These are phyloP conservation scores for Xyrauchen texanus DNA, from an alignment of 2,113 vertebrate genomes.

Conservation along the genomic window DNA sequence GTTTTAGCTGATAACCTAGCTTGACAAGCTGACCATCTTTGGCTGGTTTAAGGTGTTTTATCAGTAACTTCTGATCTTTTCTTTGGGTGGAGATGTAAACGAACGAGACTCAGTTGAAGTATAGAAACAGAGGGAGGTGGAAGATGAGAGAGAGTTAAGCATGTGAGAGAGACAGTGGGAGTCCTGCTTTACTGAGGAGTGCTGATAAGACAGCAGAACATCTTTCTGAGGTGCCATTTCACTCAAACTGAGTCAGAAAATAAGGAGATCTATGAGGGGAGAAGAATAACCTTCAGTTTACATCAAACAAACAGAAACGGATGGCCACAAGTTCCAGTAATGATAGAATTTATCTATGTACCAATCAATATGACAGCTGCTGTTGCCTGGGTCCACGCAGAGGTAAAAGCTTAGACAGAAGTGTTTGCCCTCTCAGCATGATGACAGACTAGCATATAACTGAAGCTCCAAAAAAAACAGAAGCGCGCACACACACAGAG, in stretches of 20 bases:
- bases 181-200: constrained; percentile 35
- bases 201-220: constrained; percentile 53
- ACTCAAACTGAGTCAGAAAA: constrained; percentile 64
- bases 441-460: neutral
- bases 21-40: too few species aligned
- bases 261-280: constrained; percentile 47
- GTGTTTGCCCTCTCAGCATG: neutral
- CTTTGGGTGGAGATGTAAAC: constrained; percentile 1
- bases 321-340: constrained; percentile 48
- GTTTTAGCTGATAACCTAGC: too few species aligned
- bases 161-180: constrained; percentile 5
- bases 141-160: neutral
- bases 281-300: constrained; percentile 55
- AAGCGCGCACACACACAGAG: neutral
- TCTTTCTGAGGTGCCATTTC: constrained; percentile 55
- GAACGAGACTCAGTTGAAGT: neutral
- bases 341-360: constrained; percentile 42
- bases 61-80: constrained; percentile 17
- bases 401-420: neutral
- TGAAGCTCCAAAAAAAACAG: neutral
- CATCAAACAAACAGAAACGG: constrained; percentile 1
- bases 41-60: too few species aligned
- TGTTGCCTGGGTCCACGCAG: neutral
- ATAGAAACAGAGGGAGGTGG: neutral
- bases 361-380: constrained; percentile 11